These are phyloP conservation scores for Oreochromis tanganicae DNA, from an alignment of 2,113 vertebrate genomes.

Conservation along the genomic window DNA sequence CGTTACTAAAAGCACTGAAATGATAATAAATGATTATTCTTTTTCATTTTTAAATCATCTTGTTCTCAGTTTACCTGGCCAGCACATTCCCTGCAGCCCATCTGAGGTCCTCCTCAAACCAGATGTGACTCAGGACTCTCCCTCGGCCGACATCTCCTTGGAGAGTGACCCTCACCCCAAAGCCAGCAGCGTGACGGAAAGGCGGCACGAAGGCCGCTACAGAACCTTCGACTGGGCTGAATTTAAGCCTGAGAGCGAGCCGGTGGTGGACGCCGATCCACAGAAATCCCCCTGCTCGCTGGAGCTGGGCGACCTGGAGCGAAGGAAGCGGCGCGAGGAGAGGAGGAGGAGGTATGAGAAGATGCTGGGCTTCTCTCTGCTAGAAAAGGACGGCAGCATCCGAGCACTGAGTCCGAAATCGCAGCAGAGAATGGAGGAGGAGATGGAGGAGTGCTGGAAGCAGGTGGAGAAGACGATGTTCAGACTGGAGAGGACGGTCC, in stretches of 20 bases:
- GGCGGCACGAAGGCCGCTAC: slow-evolving; percentile 29
- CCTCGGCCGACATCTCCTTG: background rate
- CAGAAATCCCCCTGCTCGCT: background rate
- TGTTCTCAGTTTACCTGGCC: slow-evolving; percentile 26
- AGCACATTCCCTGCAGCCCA: background rate
- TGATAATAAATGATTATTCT: background rate
- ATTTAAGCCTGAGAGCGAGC: slow-evolving; percentile 17
- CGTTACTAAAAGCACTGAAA: background rate
- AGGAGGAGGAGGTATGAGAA: slow-evolving; percentile 61
- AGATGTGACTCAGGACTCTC: slow-evolving; percentile 62
- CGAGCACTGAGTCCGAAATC: background rate
- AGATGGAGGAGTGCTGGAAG: slow-evolving; percentile 66
- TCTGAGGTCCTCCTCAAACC: slow-evolving; percentile 39
- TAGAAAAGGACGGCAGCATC: background rate
- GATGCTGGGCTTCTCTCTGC: slow-evolving; percentile 47
- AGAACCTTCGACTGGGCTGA: slow-evolving; percentile 63
- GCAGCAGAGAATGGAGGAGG: slow-evolving; percentile 37
- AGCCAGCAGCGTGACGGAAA: slow-evolving; percentile 13
- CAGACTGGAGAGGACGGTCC: slow-evolving; percentile 30
- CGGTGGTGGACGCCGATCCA: accelerated
- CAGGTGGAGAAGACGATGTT: slow-evolving; percentile 59
- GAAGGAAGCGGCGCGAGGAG: slow-evolving; percentile 55
- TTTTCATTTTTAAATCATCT: background rate
- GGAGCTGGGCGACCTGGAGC: slow-evolving; percentile 37
- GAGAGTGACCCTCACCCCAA: slow-evolving; percentile 1